Evolutionary conservation across 2,888 invertebrate genomes (phyloP).

Genomic region (Onchidella celtica): DNA sequence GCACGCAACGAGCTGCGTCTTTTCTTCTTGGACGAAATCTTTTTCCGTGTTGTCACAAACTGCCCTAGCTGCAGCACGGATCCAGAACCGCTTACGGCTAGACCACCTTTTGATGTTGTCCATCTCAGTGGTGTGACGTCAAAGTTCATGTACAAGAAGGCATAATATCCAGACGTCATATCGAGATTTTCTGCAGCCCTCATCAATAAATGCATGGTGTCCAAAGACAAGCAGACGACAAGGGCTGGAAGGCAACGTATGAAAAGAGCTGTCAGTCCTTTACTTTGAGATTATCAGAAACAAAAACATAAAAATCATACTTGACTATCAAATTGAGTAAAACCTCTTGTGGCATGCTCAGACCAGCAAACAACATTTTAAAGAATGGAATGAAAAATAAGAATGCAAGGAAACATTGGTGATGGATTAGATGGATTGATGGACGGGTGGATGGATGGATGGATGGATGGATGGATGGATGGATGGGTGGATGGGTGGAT

Average conservation of each 20-base stretch:
- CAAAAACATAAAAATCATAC: no score
- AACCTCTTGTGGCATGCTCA: no score
- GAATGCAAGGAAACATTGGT: no score
- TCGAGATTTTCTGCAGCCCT: background rate
- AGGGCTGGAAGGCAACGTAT: conserved; percentile 32
- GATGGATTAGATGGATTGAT: no score
- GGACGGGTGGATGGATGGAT: no score
- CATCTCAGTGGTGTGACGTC: background rate
- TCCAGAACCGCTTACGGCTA: background rate
- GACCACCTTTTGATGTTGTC: background rate
- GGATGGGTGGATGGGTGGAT: no score
- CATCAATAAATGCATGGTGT: conserved; percentile 6
- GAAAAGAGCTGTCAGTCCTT: no score
- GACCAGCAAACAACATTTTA: no score
- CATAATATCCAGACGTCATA: conserved; percentile 42
- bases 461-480: no score
- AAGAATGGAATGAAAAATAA: no score
- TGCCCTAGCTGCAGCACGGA: conserved; percentile 38
- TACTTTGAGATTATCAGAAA: no score
- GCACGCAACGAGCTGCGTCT: background rate
- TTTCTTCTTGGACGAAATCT: background rate
- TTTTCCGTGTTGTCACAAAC: background rate
- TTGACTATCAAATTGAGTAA: no score
- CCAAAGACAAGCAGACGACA: conserved; percentile 11
- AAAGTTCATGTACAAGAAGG: conserved; percentile 42